A percentile compares a stretch with the other conserved stretches of the same genome.
These are phyloP conservation scores for Aurelia aurita DNA, from an alignment of 30 jellyfish, hydroid and myxozoan species.

Conservation along the genomic window DNA sequence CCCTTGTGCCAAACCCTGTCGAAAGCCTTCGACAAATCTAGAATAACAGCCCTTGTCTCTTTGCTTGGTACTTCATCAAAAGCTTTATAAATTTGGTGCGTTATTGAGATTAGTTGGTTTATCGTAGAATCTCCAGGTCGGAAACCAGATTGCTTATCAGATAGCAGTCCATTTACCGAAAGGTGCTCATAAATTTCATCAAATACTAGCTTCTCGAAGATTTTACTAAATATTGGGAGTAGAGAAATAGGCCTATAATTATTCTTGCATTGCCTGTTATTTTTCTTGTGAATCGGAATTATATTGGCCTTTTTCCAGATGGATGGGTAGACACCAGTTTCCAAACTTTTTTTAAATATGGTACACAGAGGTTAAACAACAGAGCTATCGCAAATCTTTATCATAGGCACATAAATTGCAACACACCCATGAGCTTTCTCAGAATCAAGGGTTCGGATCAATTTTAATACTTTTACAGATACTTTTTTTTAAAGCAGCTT, in stretches of 20 bases:
- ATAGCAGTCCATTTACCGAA: too few species aligned
- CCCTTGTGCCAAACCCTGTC: constrained; percentile 43
- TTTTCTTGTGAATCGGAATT: too few species aligned
- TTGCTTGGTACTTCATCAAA: constrained; percentile 28
- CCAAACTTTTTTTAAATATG: not conserved
- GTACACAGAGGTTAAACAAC: constrained; percentile 5
- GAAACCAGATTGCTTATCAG: too few species aligned
- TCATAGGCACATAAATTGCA: not conserved
- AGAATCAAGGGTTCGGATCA: constrained; percentile 11
- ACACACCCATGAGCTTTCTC: constrained; percentile 14
- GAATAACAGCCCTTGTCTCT: constrained; percentile 31
- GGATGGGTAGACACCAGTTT: not conserved
- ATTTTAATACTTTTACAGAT: not conserved
- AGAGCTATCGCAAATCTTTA: constrained; percentile 4
- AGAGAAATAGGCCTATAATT: too few species aligned
- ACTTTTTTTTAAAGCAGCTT: too few species aligned
- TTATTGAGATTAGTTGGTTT: not conserved
- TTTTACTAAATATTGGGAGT: too few species aligned
- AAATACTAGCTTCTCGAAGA: not conserved
- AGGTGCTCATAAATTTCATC: too few species aligned
- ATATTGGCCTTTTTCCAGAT: too few species aligned
- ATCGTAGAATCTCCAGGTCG: too few species aligned
- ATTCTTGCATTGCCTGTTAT: too few species aligned
- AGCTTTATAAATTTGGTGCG: constrained; percentile 7
- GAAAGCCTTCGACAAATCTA: too few species aligned